A percentile compares a stretch with the other conserved stretches of the same genome.
phyloP scores from a whole-genome alignment of 2,113 vertebrate genomes.

The Apteryx mantelli region DNA sequence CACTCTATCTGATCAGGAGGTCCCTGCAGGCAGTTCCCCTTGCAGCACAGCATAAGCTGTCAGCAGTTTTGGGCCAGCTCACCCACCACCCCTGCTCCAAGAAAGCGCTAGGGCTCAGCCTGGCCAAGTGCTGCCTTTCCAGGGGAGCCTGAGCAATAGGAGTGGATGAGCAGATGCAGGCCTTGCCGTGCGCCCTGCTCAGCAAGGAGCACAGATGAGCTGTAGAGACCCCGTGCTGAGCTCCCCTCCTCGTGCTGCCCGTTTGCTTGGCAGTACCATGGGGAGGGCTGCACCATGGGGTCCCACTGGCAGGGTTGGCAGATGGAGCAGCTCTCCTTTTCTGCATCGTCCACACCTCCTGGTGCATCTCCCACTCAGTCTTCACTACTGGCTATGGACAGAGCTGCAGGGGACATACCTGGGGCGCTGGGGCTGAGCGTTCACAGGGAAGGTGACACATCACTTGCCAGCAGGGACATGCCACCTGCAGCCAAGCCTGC shows the following conservation, averaged over 20 bases:
- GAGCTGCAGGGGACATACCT: background rate
- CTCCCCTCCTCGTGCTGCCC: fast-evolving
- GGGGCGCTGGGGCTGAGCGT: fast-evolving
- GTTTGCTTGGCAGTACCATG: background rate
- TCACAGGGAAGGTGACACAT: background rate
- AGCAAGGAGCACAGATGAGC: too few species aligned
- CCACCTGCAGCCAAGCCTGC: background rate
- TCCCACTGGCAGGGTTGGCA: background rate
- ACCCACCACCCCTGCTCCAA: background rate
- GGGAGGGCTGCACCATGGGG: background rate
- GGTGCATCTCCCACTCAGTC: background rate
- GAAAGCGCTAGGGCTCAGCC: background rate
- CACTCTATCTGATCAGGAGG: background rate
- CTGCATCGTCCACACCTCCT: background rate
- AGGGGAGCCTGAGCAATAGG: background rate
- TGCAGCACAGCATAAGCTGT: background rate
- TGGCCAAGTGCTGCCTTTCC: background rate
- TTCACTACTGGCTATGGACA: background rate
- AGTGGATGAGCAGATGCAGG: fast-evolving
- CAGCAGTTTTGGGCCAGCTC: background rate
- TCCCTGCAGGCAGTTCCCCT: background rate
- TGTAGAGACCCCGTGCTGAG: background rate
- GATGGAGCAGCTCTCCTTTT: background rate
- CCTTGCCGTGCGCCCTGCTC: background rate
- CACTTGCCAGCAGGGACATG: background rate